Evolutionary conservation across 2,113 vertebrate genomes (phyloP).

Genomic region (Xenopus borealis): DNA sequence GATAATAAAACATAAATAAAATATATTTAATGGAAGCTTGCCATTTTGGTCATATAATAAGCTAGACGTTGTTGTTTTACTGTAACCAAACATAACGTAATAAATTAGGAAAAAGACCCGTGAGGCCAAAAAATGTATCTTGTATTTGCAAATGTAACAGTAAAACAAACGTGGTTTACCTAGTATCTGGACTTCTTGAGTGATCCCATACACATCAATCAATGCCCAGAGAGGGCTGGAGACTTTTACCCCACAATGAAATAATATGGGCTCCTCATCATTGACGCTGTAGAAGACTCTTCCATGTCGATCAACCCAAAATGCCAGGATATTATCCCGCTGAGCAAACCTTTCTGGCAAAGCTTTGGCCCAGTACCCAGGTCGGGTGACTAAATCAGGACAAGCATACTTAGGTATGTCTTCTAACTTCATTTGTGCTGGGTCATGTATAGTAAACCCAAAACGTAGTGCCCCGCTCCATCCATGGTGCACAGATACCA

Average conservation of each 20-base stretch:
- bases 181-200: conserved; percentile 91
- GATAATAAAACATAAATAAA: no score
- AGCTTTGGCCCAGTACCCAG: conserved; percentile 96
- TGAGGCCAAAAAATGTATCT: no score
- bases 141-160: background rate
- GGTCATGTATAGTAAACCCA: conserved; percentile 92
- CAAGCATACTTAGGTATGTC: conserved; percentile 98
- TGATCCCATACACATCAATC: conserved; percentile 97
- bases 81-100: no score
- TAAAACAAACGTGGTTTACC: conserved; percentile 65
- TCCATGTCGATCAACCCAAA: conserved; percentile 94
- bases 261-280: conserved; percentile 89
- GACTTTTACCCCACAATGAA: conserved; percentile 95
- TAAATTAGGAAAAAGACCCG: no score
- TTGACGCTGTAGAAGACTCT: conserved; percentile 96
- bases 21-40: no score
- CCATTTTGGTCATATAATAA: no score
- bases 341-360: conserved; percentile 89
- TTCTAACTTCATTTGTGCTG: conserved; percentile 78
- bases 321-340: conserved; percentile 89
- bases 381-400: conserved; percentile 90
- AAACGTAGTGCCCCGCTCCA: conserved; percentile 97
- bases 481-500: conserved; percentile 86
- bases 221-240: conserved; percentile 93
- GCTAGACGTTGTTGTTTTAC: no score